A percentile compares a stretch with the other conserved stretches of the same genome.
Evolutionary conservation across 2,888 invertebrate genomes (phyloP).

Genomic region (Tetragonula carbonaria): DNA sequence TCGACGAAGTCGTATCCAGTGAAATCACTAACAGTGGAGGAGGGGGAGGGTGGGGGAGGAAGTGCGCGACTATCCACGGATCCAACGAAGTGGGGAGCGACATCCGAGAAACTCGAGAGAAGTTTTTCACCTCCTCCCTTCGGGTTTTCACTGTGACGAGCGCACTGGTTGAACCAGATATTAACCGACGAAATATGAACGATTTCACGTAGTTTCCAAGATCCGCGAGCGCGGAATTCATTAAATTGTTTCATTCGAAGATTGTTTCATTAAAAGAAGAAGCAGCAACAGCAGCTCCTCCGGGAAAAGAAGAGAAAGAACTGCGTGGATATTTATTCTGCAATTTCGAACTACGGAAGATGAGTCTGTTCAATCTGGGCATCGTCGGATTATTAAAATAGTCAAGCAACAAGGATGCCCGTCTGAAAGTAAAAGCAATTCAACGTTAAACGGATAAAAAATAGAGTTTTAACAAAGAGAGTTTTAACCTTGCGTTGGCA

Average conservation of each 20-base stretch:
- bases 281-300: neutral
- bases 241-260: conserved; percentile 10
- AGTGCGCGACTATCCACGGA: neutral
- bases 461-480: too few relatives aligned
- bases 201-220: conserved; percentile 27
- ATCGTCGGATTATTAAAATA: neutral
- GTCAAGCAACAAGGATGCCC: neutral
- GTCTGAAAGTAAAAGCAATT: neutral
- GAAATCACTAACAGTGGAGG: neutral
- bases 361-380: neutral
- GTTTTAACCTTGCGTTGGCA: too few relatives aligned
- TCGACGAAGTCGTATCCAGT: neutral
- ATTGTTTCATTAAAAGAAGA: conserved; percentile 15
- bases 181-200: conserved; percentile 17
- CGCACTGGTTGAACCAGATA: conserved; percentile 19
- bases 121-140: conserved; percentile 15
- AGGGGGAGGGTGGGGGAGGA: neutral
- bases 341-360: neutral
- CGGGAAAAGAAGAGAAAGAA: neutral
- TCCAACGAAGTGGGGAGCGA: neutral
- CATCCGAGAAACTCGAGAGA: neutral
- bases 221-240: conserved; percentile 24
- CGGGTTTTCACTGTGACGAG: conserved; percentile 6
- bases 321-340: neutral
- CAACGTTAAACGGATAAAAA: neutral